Conservation (phyloP, 2,888 invertebrate species). For the Ophion obscuratus region DNA sequence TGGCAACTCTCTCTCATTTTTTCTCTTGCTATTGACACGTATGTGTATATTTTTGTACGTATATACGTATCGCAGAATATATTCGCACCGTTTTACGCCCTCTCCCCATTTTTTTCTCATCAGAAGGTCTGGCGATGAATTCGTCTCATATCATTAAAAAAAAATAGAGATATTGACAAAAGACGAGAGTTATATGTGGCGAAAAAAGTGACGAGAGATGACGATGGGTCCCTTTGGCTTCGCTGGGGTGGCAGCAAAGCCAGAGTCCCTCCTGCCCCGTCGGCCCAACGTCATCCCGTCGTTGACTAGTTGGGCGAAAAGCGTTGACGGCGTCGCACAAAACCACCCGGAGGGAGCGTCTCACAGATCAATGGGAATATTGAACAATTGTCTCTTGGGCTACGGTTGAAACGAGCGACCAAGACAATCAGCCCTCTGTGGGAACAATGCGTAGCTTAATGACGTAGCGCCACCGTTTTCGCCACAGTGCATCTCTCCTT, state of each 20-base stretch:
- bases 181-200: conserved; percentile 71
- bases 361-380: conserved; percentile 84
- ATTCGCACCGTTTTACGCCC: conserved; percentile 43
- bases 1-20: conserved; percentile 40
- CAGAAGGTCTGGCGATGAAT: conserved; percentile 29
- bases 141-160: conserved; percentile 82
- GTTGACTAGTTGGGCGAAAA: conserved; percentile 59
- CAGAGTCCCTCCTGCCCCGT: conserved; percentile 11
- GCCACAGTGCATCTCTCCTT: conserved; percentile 70
- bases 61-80: conserved; percentile 39
- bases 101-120: conserved; percentile 32
- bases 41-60: conserved; percentile 29
- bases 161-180: conserved; percentile 83
- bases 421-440: conserved; percentile 83
- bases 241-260: neutral
- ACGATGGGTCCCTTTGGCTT: conserved; percentile 25
- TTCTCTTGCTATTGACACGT: conserved; percentile 21
- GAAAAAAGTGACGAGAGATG: conserved; percentile 64
- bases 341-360: conserved; percentile 75
- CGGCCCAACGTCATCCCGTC: conserved; percentile 4
- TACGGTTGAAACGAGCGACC: conserved; percentile 82
- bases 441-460: conserved; percentile 83
- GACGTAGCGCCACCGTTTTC: conserved; percentile 81
- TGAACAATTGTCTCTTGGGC: conserved; percentile 84
- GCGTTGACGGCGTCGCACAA: conserved; percentile 63